Conservation (phyloP, 2,113 vertebrate genomes). For the Tachycineta bicolor region DNA sequence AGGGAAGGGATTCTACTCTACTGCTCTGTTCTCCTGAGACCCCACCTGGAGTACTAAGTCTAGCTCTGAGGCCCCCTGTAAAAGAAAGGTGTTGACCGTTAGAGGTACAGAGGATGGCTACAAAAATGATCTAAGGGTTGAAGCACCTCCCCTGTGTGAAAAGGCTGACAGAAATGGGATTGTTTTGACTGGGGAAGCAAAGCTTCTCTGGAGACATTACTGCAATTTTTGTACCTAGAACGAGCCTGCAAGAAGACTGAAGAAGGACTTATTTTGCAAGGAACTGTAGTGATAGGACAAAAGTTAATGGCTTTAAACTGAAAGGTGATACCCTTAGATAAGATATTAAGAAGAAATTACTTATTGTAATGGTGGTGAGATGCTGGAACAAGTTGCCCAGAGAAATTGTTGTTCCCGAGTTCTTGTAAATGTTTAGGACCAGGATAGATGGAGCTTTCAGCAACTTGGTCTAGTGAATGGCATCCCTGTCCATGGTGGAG, state of each 20-base stretch:
- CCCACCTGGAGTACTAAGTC: not conserved
- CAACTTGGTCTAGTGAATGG: not conserved
- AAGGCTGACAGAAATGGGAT: not conserved
- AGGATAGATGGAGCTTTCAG: not conserved
- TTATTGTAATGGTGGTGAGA: not conserved
- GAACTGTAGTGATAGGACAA: not conserved
- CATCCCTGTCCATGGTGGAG: fast-evolving
- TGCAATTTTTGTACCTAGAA: not conserved
- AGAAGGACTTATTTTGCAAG: not conserved
- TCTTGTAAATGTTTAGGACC: not conserved
- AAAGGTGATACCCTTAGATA: not conserved
- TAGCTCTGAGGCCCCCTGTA: too few relatives aligned
- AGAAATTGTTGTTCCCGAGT: not conserved
- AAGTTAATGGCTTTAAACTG: not conserved
- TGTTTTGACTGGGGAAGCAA: not conserved
- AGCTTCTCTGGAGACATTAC: not conserved
- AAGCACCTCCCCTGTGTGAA: not conserved
- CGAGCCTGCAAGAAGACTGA: not conserved
- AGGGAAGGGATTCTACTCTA: not conserved
- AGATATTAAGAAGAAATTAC: not conserved
- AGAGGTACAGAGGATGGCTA: not conserved
- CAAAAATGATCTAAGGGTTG: not conserved
- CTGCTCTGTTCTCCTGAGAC: not conserved
- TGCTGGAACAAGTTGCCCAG: not conserved
- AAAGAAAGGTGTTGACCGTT: not conserved